phyloP scores from a whole-genome alignment of 2,113 vertebrate genomes.

The Candoia aspera region DNA sequence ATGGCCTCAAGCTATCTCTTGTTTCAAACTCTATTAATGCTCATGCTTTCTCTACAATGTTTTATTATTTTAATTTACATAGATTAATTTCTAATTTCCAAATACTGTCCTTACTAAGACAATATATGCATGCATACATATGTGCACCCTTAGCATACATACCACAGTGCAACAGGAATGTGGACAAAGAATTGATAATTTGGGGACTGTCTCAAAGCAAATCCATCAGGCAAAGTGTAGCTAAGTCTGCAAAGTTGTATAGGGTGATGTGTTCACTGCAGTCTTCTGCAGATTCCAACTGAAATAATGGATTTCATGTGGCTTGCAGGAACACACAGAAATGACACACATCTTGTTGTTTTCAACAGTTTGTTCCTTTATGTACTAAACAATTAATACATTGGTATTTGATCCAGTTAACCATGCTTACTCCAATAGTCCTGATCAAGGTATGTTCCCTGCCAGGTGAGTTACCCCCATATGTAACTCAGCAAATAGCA shows the following conservation, averaged over 20 bases:
- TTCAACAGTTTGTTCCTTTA: not conserved
- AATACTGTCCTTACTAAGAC: slow-evolving; percentile 36
- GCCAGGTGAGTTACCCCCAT: not conserved
- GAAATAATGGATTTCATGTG: slow-evolving; percentile 35
- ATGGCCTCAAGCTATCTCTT: slow-evolving; percentile 60
- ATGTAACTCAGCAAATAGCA: not conserved
- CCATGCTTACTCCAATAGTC: not conserved
- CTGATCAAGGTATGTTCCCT: too few species aligned
- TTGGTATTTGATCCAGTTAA: not conserved
- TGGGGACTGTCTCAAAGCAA: slow-evolving; percentile 1
- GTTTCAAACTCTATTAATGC: slow-evolving; percentile 63
- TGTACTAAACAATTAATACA: not conserved
- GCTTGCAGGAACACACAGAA: not conserved
- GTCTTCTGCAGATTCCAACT: slow-evolving; percentile 35
- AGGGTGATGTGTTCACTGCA: not conserved
- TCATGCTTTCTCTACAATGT: slow-evolving; percentile 61
- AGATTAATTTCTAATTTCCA: slow-evolving; percentile 60
- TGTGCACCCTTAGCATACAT: not conserved
- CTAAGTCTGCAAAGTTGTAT: not conserved
- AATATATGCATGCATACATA: not conserved
- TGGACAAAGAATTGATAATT: slow-evolving; percentile 29
- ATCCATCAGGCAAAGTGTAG: slow-evolving; percentile 30
- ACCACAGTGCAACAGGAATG: slow-evolving; percentile 23
- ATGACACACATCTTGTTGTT: not conserved
- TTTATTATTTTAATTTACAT: slow-evolving; percentile 66